Evolutionary conservation across 37 sponge, comb jelly and placozoan genomes (phyloP), one percentile per base, ranked within the genome.

Genomic region (Cliona cf. orientalis): DNA sequence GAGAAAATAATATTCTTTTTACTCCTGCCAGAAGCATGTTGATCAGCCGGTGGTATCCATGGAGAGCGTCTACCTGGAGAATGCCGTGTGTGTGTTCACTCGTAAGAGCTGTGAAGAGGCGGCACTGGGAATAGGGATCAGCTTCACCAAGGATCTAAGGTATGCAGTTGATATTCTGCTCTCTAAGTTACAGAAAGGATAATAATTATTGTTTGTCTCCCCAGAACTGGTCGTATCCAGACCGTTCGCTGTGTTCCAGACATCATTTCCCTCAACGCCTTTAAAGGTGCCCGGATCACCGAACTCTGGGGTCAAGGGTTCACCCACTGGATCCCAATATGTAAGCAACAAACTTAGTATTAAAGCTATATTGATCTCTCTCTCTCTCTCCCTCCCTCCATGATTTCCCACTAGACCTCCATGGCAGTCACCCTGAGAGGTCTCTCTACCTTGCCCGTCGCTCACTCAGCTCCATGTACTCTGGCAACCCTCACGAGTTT

Each of bases 291-390:
- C 19, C 82, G 77, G 45, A 72, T 82, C 49, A 82, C 26, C 14
- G 84, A 89, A 58, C 67, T 68, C 29, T 89, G 83, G 79, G 76
- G 82, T n/a, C 72, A 78, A 36, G 0, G 58, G 42, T 89, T 89
- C 80, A 62, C 79, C 6, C 78, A 89, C 83, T 78, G 83, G 83
- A 83, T 89, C 14, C 89, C 89, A 60, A 45, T 89, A 1, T 83
- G 86, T 85, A 40, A 85, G 86, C 41, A 4, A 37, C 6, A 28
- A 41, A 41, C 11, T 65, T 61, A 6, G 7, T 38, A 46, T 73
- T 45, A n/a, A n/a, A n/a, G n/a, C n/a, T n/a, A n/a, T n/a, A n/a
- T n/a, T 71, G 39, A 2, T 71, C 3, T 33, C 44, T 71, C 4
- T 45, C 42, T 3, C 17, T 41, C 45, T 5, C 42, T 42, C 72